Conservation (phyloP, 2,888 invertebrate genomes). For the Drosophila austrosaltans region DNA sequence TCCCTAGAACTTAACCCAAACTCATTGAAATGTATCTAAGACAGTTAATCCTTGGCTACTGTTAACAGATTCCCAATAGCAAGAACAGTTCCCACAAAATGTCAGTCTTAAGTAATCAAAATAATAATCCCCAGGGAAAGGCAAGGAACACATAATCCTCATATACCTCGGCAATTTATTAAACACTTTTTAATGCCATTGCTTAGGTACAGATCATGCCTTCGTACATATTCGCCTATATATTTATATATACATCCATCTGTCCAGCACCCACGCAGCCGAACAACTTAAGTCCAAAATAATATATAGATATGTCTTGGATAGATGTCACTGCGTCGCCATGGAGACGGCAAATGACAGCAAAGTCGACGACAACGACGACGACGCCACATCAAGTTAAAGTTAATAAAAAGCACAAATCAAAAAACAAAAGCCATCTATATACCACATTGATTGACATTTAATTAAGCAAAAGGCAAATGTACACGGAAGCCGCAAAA, state of each 20-base stretch:
- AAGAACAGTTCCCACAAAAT: conserved; percentile 74
- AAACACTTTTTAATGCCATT: conserved; percentile 72
- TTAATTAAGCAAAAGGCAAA: conserved; percentile 76
- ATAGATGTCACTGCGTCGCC: conserved; percentile 57
- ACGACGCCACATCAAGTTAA: conserved; percentile 60
- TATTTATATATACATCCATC: conserved; percentile 31
- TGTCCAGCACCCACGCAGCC: conserved; percentile 64
- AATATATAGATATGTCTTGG: conserved; percentile 32
- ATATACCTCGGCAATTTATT: conserved; percentile 56
- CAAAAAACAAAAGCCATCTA: conserved; percentile 66
- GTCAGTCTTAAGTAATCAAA: conserved; percentile 56
- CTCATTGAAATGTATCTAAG: conserved; percentile 60
- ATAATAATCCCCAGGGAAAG: conserved; percentile 34
- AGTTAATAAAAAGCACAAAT: conserved; percentile 69
- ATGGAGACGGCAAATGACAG: conserved; percentile 52
- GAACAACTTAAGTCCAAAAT: conserved; percentile 45
- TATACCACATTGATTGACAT: conserved; percentile 67
- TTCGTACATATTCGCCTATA: conserved; percentile 17
- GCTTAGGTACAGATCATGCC: conserved; percentile 44
- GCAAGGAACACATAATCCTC: conserved; percentile 65
- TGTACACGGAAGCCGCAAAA: conserved; percentile 68
- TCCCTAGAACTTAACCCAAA: conserved; percentile 45
- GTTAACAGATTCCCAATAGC: conserved; percentile 23
- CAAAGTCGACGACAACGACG: conserved; percentile 8
- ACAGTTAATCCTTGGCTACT: conserved; percentile 50